Evolutionary conservation across 2,113 vertebrate genomes (phyloP).

Genomic region (Ranitomeya variabilis): DNA sequence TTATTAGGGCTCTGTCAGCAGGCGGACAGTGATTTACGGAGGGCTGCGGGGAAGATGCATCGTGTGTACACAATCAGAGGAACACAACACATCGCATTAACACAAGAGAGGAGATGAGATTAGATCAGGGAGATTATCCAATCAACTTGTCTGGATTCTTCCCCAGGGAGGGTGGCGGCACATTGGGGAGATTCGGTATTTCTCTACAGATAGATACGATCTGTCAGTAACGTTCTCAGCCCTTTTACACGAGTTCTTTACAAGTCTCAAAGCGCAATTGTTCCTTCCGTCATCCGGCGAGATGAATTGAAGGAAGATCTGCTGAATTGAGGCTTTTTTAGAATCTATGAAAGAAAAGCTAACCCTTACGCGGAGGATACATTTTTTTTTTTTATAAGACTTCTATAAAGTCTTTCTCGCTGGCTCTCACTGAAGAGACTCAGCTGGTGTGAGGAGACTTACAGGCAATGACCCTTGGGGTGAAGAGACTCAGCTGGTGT

Average conservation of each 20-base stretch:
- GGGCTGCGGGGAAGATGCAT: neutral
- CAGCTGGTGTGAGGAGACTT: no score
- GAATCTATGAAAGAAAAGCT: neutral
- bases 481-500: no score
- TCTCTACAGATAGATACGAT: neutral
- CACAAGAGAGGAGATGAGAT: neutral
- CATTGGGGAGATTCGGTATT: neutral
- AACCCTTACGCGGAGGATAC: no score
- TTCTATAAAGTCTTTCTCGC: no score
- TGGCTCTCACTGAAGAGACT: no score
- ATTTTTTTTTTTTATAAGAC: no score
- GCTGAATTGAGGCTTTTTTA: neutral
- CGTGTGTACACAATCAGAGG: slow-evolving; percentile 11
- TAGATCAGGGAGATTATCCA: slow-evolving; percentile 17
- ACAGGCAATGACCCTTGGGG: no score
- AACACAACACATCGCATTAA: slow-evolving; percentile 19
- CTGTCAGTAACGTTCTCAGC: neutral
- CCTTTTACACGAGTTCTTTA: neutral
- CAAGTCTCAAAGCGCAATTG: neutral
- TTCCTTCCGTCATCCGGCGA: neutral
- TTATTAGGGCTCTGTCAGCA: slow-evolving; percentile 17
- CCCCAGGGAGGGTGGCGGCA: neutral
- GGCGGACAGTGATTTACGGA: slow-evolving; percentile 7
- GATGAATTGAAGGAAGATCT: neutral
- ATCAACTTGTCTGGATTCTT: neutral